These are phyloP conservation scores for Goniozus legneri DNA, from an alignment of 1,140 invertebrate species.

Conservation along the genomic window DNA sequence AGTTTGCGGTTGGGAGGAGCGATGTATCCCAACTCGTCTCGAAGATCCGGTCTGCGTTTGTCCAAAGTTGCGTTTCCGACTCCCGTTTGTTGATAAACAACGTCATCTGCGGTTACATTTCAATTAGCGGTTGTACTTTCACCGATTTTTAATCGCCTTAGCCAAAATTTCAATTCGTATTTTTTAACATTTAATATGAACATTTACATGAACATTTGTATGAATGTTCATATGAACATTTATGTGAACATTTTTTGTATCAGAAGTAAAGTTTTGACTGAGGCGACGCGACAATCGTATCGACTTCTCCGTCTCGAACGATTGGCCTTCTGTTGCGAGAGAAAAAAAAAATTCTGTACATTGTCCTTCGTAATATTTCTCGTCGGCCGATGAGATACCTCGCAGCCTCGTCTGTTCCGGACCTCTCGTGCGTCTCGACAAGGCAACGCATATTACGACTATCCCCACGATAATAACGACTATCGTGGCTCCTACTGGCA, in stretches of 20 bases:
- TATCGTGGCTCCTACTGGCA: conserved; percentile 78
- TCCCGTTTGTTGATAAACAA: conserved; percentile 82
- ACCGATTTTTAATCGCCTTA: too few species aligned
- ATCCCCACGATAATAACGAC: conserved; percentile 85
- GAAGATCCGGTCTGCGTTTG: conserved; percentile 77
- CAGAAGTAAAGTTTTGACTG: too few species aligned
- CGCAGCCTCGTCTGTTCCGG: conserved; percentile 74
- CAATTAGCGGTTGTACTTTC: too few species aligned
- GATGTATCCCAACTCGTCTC: conserved; percentile 88
- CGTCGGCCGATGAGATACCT: conserved; percentile 62
- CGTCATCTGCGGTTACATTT: too few species aligned
- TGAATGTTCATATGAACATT: neutral
- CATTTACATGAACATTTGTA: neutral
- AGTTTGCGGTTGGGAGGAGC: conserved; percentile 87
- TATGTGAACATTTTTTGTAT: too few species aligned
- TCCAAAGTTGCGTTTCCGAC: conserved; percentile 74
- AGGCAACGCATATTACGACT: conserved; percentile 81
- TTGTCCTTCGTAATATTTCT: conserved; percentile 56
- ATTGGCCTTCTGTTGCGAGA: neutral
- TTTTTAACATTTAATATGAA: neutral
- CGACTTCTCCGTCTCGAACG: neutral
- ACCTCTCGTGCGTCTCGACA: conserved; percentile 71
- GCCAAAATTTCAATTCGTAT: neutral
- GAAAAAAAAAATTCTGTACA: conserved; percentile 45
- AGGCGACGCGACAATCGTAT: neutral